Base-by-base conservation (phyloP, 1,140 invertebrate genomes). In the Sarcophaga peregrina region DNA sequence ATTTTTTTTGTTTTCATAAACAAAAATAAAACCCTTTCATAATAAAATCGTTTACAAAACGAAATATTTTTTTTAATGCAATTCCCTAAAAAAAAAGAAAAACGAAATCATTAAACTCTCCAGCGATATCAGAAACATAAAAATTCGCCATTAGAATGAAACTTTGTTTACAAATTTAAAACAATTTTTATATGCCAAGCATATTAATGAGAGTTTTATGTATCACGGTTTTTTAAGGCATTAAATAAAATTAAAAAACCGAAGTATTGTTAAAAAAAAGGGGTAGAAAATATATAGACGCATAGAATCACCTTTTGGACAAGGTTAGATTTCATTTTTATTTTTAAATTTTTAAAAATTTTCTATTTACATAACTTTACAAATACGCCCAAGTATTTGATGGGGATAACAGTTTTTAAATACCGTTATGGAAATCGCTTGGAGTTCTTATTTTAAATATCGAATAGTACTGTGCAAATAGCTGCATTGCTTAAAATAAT, bases 151-250 rank as follows among this genome's bases (percentile, higher is more conserved):
- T 68, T 7, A 15, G 5, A 8, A 68, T 8, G 5, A 68, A 68
- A 5, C 15, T 13, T 75, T 47, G 45, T 75, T 47, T 13, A 68
- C 15, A n/a, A 68, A 15, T 75, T 75, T 47, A 75, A 75, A 75
- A 47, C 73, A 75, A 75, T 75, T 75, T 37, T 75, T 75, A 46
- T 75, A 47, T 47, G 73, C 45, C 15, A n/a, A 13, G 73, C 73
- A 75, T 75, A 75, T 45, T 47, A 75, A 75, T 20, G 73, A 75
- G 37, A 75, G 45, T 75, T 46, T 62, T 62, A 62, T 8, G 8
- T 3, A 15, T 62, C 6, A 62, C 11, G 54, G 25, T 1, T 37
- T 1, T 37, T 37, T 37, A 37, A 4, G 25, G 25, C 4, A 4
- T 4, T 37, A 37, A 68, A 10, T n/a, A 68, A 0, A n/a, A 68